Conservation (phyloP, 2,888 invertebrate genomes). For the Muschampia plurimacula region DNA sequence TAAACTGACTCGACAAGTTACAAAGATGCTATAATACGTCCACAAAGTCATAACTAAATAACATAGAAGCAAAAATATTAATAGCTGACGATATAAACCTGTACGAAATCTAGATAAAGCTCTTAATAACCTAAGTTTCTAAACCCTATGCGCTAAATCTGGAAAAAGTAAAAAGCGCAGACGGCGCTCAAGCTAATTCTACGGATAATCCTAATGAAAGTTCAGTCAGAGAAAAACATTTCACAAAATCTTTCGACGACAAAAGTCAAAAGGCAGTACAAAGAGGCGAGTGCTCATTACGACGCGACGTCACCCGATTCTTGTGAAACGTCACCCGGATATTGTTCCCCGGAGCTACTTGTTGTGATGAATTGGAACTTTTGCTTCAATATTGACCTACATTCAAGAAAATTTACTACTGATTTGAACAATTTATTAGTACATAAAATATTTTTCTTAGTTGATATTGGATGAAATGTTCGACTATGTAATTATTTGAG, state of each 20-base stretch:
- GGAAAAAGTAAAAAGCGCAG: background rate
- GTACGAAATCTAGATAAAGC: background rate
- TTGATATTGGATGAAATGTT: no score
- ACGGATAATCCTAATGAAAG: conserved; percentile 4
- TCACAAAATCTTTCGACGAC: background rate
- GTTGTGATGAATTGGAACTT: conserved; percentile 9
- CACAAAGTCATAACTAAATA: no score
- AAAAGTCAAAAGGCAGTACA: conserved; percentile 2
- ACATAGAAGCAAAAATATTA: no score
- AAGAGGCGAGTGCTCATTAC: conserved; percentile 18
- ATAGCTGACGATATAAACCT: no score
- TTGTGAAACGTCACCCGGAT: conserved; percentile 40
- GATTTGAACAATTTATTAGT: no score
- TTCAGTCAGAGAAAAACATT: background rate
- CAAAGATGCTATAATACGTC: no score
- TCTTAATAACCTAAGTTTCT: background rate
- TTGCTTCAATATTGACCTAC: conserved; percentile 8
- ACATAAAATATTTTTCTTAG: no score
- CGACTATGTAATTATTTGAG: no score
- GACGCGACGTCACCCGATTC: conserved; percentile 18
- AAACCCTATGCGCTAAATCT: background rate
- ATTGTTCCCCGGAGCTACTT: conserved; percentile 35
- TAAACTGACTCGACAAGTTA: no score
- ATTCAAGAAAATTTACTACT: background rate
- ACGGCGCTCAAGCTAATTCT: background rate